Conservation (phyloP, 2,888 invertebrate species). For the Zaprionus obscuricornis region DNA sequence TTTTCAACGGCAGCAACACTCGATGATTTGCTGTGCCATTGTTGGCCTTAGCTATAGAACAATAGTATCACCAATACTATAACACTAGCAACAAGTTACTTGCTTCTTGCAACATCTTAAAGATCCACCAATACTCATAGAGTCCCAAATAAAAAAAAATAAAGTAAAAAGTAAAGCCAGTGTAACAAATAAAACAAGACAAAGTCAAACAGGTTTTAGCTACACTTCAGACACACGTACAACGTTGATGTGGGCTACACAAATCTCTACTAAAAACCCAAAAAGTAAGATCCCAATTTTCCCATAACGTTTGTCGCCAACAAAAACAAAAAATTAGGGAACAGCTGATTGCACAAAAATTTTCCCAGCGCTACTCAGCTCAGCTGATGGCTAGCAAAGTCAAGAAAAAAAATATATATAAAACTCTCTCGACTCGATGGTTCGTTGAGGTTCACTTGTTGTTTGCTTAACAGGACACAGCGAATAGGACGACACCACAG, state of each 20-base stretch:
- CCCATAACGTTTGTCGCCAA: conserved; percentile 60
- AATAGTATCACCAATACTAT: conserved; percentile 54
- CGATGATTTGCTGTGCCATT: conserved; percentile 72
- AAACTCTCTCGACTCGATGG: conserved; percentile 23
- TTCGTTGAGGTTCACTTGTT: conserved; percentile 55
- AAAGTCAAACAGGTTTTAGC: conserved; percentile 77
- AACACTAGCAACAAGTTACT: conserved; percentile 29
- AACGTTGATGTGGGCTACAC: conserved; percentile 3
- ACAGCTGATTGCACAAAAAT: conserved; percentile 74
- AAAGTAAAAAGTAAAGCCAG: conserved; percentile 21
- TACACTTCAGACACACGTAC: conserved; percentile 47
- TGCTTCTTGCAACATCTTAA: conserved; percentile 10
- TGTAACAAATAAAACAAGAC: conserved; percentile 44
- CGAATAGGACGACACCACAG: conserved; percentile 57
- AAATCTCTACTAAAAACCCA: conserved; percentile 13
- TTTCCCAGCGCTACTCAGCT: conserved; percentile 68
- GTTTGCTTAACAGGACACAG: conserved; percentile 68
- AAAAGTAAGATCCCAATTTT: conserved; percentile 50
- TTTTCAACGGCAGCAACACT: conserved; percentile 53
- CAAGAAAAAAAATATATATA: conserved; percentile 22
- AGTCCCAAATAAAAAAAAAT: conserved; percentile 31
- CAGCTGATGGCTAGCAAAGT: conserved; percentile 45
- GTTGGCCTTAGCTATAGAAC: conserved; percentile 55
- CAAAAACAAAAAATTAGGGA: conserved; percentile 26
- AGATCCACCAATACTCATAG: conserved; percentile 37